Evolutionary conservation across 2,797 vertebrate genomes (phyloP).

Genomic region (Darevskia nairensis): DNA sequence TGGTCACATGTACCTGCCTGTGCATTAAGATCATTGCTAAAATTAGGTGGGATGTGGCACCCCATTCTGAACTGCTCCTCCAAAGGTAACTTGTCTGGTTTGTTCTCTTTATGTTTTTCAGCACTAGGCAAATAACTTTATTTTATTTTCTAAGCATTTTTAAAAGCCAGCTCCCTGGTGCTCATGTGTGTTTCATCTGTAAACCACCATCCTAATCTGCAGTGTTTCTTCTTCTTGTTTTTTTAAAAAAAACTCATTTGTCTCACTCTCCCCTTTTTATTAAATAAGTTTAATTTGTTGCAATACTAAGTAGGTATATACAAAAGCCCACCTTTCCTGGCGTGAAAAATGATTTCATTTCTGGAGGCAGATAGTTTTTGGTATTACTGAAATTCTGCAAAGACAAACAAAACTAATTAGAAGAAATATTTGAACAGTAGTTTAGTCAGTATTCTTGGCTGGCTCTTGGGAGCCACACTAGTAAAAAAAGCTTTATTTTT

Average conservation of each 20-base stretch:
- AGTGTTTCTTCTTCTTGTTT: not conserved
- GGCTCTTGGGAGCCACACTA: rapidly evolving
- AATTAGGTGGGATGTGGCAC: not conserved
- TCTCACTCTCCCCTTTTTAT: no score
- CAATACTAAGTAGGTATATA: constrained; percentile 17
- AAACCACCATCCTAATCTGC: not conserved
- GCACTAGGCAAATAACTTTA: not conserved
- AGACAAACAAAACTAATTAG: constrained; percentile 27
- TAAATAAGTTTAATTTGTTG: no score
- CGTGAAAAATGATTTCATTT: constrained; percentile 98
- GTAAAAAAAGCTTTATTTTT: not conserved
- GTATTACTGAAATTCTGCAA: constrained; percentile 97
- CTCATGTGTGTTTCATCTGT: not conserved
- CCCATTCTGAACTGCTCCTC: not conserved
- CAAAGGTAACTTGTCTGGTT: not conserved
- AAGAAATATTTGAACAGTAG: not conserved
- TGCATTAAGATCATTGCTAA: not conserved
- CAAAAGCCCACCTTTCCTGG: constrained; percentile 90
- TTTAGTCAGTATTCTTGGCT: not conserved
- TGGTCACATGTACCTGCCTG: not conserved
- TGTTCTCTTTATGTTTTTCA: no score
- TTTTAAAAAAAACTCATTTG: no score
- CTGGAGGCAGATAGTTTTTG: constrained; percentile 97
- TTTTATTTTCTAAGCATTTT: not conserved
- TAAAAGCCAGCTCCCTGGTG: not conserved